A percentile compares a stretch with the other conserved stretches of the same genome.
phyloP scores from a whole-genome alignment of 1,140 invertebrate species.

The Cyrtorhinus lividipennis region DNA sequence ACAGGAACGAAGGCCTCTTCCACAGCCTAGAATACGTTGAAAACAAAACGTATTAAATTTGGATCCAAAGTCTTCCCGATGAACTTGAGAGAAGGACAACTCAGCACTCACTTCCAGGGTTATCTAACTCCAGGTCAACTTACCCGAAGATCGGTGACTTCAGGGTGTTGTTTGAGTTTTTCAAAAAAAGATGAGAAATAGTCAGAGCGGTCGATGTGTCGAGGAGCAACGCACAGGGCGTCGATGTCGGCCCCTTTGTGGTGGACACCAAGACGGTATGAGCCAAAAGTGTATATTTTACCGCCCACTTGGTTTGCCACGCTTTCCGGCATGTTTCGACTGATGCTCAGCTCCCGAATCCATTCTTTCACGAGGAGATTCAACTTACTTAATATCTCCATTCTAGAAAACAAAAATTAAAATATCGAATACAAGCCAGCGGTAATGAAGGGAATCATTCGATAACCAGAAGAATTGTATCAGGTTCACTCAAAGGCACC shows the following conservation, averaged over 20 bases:
- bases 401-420: slow-evolving; percentile 29
- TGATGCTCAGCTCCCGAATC: slow-evolving; percentile 75
- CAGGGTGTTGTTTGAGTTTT: slow-evolving; percentile 67
- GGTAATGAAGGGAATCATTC: too few relatives aligned
- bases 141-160: slow-evolving; percentile 72
- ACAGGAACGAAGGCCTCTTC: slow-evolving; percentile 99
- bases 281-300: slow-evolving; percentile 98
- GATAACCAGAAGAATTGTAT: too few relatives aligned
- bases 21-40: slow-evolving; percentile 68
- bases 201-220: slow-evolving; percentile 84
- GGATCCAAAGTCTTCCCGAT: background rate
- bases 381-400: slow-evolving; percentile 54
- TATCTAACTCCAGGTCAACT: too few relatives aligned
- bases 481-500: too few relatives aligned
- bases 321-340: slow-evolving; percentile 72
- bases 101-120: too few relatives aligned
- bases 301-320: slow-evolving; percentile 82
- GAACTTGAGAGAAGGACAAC: background rate
- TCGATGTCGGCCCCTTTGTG: slow-evolving; percentile 98
- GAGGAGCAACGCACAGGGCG: slow-evolving; percentile 90
- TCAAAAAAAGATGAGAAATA: slow-evolving; percentile 94
- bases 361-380: slow-evolving; percentile 82
- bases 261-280: slow-evolving; percentile 82
- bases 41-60: slow-evolving; percentile 25
- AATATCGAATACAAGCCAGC: too few relatives aligned